Evolutionary conservation across 2,113 vertebrate genomes (phyloP).

Genomic region (Myocastor coypus): DNA sequence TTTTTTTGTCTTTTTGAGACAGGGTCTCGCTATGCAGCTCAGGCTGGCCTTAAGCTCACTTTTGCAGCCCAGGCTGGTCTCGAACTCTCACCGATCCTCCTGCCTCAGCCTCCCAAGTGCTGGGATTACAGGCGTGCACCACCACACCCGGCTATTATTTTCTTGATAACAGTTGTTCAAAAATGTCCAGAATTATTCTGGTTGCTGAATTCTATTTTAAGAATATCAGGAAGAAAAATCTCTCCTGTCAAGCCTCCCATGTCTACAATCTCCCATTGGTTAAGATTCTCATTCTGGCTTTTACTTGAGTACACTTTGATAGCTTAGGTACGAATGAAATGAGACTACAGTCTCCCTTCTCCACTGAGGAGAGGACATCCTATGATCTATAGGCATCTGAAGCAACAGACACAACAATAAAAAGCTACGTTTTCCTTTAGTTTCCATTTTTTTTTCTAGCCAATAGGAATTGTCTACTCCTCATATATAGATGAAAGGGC

Average conservation of each 20-base stretch:
- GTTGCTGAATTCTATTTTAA: conserved; percentile 46
- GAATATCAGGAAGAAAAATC: conserved; percentile 35
- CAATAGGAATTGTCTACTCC: background rate
- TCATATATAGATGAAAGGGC: background rate
- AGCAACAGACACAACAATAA: conserved; percentile 21
- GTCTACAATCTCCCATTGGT: background rate
- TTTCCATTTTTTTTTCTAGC: conserved; percentile 35
- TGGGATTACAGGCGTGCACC: too few species aligned
- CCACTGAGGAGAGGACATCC: background rate
- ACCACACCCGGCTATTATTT: too few species aligned
- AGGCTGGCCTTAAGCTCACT: too few species aligned
- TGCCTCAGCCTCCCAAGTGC: too few species aligned
- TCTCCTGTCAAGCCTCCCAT: background rate
- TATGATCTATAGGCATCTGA: background rate
- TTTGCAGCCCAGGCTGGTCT: too few species aligned
- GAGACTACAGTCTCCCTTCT: background rate
- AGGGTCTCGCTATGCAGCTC: too few species aligned
- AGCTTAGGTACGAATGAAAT: background rate
- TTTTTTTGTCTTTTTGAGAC: too few species aligned
- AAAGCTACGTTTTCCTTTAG: background rate
- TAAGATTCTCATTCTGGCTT: background rate
- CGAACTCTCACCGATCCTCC: too few species aligned
- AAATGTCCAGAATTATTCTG: conserved; percentile 14
- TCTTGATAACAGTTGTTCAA: background rate
- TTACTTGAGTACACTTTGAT: background rate